Evolutionary conservation across 1,140 invertebrate genomes (phyloP), one percentile per base, ranked within the genome.

Genomic region (Elymnias hypermnestra): DNA sequence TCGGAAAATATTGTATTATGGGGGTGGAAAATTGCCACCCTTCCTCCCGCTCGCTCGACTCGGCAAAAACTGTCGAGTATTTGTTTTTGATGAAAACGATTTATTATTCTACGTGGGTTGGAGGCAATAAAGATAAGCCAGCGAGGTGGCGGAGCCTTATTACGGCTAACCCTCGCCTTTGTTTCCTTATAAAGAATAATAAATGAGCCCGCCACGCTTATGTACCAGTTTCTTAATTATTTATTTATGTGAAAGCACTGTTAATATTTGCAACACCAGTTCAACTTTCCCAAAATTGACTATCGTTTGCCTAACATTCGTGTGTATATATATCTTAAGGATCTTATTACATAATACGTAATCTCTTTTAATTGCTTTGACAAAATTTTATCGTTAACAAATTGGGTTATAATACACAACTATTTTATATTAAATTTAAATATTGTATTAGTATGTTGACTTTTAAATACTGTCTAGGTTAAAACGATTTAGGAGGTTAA

Each of bases 141-240:
- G 78, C 76, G 78, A 85, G 82, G 82, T 85, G 82, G 76, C 75
- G 77, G 72, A 72, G 82, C 82, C 82, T 85, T 85, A 85, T 85
- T 85, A 85, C 82, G 78, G 74, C 82, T 85, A 85, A 85, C 82
- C 82, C 82, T 83, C 78, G 82, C 82, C 72, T 82, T 83, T 85
- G 82, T 85, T 84, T 85, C 78, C 82, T 85, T 85, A 85, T 85
- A 85, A 85, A 85, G 82, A 85, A 85, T 85, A 83, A 85, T 85
- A 85, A 85, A 85, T 85, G 82, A 83, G 76, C 64, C 76, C 66
- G 66, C 71, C 67, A 71, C 62, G 76, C 73, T 85, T 85, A 85
- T 83, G 68, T 83, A 76, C 72, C 69, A 75, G 50, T 82, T 81
- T 61, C 76, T 82, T 82, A 83, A 83, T 85, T 83, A 83, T 74